These are phyloP conservation scores for Calameuta filiformis DNA, from an alignment of 2,888 invertebrate species.

Conservation along the genomic window DNA sequence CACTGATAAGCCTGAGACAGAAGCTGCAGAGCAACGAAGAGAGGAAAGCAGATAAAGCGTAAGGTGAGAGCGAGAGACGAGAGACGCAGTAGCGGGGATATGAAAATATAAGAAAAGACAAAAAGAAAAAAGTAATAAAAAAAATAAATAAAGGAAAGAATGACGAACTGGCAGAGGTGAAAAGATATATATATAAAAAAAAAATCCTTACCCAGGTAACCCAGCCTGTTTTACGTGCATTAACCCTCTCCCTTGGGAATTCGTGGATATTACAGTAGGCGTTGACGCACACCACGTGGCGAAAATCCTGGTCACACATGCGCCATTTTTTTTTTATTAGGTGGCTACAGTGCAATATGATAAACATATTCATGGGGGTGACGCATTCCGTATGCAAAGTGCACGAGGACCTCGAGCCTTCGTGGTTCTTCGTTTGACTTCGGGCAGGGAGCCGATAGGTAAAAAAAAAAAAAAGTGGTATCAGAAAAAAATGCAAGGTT, in stretches of 20 bases:
- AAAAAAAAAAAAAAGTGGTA: slow-evolving; percentile 39
- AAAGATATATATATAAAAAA: neutral
- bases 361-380: slow-evolving; percentile 46
- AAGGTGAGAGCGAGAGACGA: neutral
- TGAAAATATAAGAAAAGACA: neutral
- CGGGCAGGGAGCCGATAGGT: slow-evolving; percentile 30
- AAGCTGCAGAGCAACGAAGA: neutral
- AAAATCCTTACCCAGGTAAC: neutral
- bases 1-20: neutral
- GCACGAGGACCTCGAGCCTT: slow-evolving; percentile 32
- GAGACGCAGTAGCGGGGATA: neutral
- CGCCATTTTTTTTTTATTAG: slow-evolving; percentile 40
- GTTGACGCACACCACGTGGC: slow-evolving; percentile 29
- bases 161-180: neutral
- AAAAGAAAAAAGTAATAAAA: neutral
- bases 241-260: neutral
- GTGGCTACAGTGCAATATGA: slow-evolving; percentile 42
- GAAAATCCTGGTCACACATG: slow-evolving; percentile 34
- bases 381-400: slow-evolving; percentile 53
- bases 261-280: neutral
- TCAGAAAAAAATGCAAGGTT: slow-evolving; percentile 59
- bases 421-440: neutral
- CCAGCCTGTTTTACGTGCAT: neutral
- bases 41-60: neutral
- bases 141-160: neutral